These are phyloP conservation scores for Drosophila siamana DNA, from an alignment of 2,888 invertebrate genomes.

Conservation along the genomic window DNA sequence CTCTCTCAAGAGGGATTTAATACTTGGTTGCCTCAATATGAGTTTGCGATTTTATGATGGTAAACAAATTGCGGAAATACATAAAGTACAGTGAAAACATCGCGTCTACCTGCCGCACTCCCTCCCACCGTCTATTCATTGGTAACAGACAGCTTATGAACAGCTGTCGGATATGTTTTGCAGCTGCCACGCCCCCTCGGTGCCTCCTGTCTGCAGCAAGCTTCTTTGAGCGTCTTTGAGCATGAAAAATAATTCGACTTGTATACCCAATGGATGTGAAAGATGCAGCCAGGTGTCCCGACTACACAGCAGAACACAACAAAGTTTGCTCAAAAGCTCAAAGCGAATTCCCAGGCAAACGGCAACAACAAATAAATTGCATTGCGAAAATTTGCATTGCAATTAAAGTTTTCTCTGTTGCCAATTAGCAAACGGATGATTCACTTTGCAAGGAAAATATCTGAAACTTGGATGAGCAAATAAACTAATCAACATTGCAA, in stretches of 20 bases:
- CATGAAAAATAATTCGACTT: conserved; percentile 39
- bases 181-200: conserved; percentile 14
- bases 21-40: conserved; percentile 40
- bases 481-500: not conserved
- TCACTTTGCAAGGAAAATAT: not conserved
- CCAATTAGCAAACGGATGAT: not conserved
- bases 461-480: not conserved
- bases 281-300: conserved; percentile 10
- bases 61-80: conserved; percentile 61
- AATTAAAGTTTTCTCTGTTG: conserved; percentile 5
- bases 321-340: conserved; percentile 15
- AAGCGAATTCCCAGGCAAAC: not conserved
- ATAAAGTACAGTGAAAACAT: conserved; percentile 35
- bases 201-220: not conserved
- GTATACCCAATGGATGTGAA: conserved; percentile 27
- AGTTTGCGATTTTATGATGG: conserved; percentile 42
- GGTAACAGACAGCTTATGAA: conserved; percentile 36
- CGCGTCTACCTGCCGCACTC: conserved; percentile 3
- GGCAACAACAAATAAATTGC: not conserved
- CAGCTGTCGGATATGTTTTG: conserved; percentile 56
- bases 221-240: conserved; percentile 18
- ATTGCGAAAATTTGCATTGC: conserved; percentile 2
- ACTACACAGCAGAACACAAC: conserved; percentile 6
- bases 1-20: conserved; percentile 25
- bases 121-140: not conserved